These are phyloP conservation scores for Hemibagrus wyckioides DNA, from an alignment of 2,113 vertebrate genomes.

Conservation along the genomic window DNA sequence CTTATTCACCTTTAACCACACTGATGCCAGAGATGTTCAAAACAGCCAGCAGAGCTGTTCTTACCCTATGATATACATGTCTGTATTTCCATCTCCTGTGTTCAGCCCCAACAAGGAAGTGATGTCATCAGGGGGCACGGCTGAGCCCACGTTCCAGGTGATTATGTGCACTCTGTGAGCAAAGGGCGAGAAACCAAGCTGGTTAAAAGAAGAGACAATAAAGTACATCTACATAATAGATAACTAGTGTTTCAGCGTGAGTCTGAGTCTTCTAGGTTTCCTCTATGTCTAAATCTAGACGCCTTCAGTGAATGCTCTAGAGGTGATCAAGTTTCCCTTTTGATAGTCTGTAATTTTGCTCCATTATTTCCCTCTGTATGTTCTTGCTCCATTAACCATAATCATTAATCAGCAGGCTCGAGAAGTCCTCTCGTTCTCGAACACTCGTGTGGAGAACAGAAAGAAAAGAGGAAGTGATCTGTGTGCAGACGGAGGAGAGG, in stretches of 20 bases:
- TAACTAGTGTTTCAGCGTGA: not conserved
- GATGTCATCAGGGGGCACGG: constrained; percentile 89
- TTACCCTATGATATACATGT: constrained; percentile 97
- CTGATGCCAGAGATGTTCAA: not conserved
- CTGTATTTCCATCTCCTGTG: constrained; percentile 79
- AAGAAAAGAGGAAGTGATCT: not conserved
- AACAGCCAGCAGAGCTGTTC: constrained; percentile 43
- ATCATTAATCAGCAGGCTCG: constrained; percentile 6
- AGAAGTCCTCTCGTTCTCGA: not conserved
- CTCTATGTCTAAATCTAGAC: not conserved
- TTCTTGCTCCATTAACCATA: constrained; percentile 7
- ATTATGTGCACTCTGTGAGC: constrained; percentile 86
- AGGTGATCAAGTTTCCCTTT: constrained; percentile 4
- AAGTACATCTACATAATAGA: not conserved
- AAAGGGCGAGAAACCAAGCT: constrained; percentile 25
- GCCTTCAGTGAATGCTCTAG: not conserved
- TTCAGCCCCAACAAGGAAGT: constrained; percentile 88
- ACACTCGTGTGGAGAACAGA: not conserved
- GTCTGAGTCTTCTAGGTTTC: not conserved
- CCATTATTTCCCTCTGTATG: constrained; percentile 7
- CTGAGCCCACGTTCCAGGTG: constrained; percentile 95
- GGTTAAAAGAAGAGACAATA: not conserved
- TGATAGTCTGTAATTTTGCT: constrained; percentile 10
- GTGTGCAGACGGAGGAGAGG: not conserved
- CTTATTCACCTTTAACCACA: not conserved